Evolutionary conservation across 2,888 invertebrate genomes (phyloP).

Genomic region (Cheilosia pagana): DNA sequence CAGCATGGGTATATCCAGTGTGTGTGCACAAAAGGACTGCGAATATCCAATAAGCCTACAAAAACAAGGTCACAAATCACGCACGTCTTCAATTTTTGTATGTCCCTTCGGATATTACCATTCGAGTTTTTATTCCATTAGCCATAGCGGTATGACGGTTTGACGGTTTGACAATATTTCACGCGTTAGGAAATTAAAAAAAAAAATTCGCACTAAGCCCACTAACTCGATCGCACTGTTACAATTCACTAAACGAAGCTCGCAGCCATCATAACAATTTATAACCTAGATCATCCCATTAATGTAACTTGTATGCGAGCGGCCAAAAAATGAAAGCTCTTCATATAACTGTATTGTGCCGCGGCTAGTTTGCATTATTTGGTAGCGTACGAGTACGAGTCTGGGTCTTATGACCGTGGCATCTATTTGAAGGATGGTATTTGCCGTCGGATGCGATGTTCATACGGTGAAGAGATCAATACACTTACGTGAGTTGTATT

Average conservation of each 20-base stretch:
- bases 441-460: slow-evolving; percentile 36
- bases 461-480: slow-evolving; percentile 28
- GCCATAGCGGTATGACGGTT: slow-evolving; percentile 8
- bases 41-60: slow-evolving; percentile 50
- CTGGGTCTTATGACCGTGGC: slow-evolving; percentile 58
- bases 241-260: slow-evolving; percentile 49
- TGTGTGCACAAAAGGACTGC: slow-evolving; percentile 26
- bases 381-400: background rate
- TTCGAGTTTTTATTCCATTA: slow-evolving; percentile 51
- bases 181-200: background rate
- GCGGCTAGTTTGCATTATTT: background rate
- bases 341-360: background rate
- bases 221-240: slow-evolving; percentile 49
- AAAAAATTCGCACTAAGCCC: background rate
- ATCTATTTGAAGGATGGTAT: slow-evolving; percentile 65
- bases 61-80: slow-evolving; percentile 31
- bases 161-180: slow-evolving; percentile 7
- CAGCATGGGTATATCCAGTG: slow-evolving; percentile 28
- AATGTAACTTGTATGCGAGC: slow-evolving; percentile 26
- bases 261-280: slow-evolving; percentile 52
- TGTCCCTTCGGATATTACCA: slow-evolving; percentile 34
- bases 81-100: slow-evolving; percentile 10
- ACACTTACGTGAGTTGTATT: slow-evolving; percentile 31
- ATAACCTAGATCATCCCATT: slow-evolving; percentile 53
- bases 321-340: slow-evolving; percentile 46